Evolutionary conservation across 2,797 vertebrate species (phyloP), one percentile per base, ranked within the genome.

Genomic region (Pogoniulus pusillus): DNA sequence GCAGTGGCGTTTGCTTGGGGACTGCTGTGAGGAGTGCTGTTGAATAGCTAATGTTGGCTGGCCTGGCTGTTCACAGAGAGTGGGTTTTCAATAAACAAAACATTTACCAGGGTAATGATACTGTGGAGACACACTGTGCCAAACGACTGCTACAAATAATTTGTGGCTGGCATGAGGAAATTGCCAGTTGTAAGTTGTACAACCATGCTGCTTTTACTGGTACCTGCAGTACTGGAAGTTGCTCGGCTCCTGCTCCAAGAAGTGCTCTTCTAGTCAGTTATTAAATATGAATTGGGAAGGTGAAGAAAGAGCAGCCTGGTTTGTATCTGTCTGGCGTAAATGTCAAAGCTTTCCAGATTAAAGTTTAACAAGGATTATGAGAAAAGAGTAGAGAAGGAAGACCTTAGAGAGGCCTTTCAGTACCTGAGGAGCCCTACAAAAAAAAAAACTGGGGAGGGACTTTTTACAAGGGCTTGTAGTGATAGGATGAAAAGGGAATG

Each of bases 81-180:
- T 29, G 75, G 73, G 23, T 89, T 89, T 93, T 85, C 86, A 84
- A 85, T 51, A 93, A 88, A 82, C 84, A 93, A 77, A 87, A 37
- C 62, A 39, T 60, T 93, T 82, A 47, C 76, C 37, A 20, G 23
- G 55, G 18, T 59, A 69, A 78, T 43, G 82, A 91, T 30, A 62
- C 59, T 77, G 71, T 76, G 74, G 77, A 63, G 37, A 59, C 57
- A 65, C 34, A 7, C n/a, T 59, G 82, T 80, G 92, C 89, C 81
- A 78, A 78, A 90, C 20, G 58, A n/a, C 62, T 87, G 26, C 27
- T 88, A 39, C 72, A 89, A 75, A 72, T 39, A 82, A 82, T 57
- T 58, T 37, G 74, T 54, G 54, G 53, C 24, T 86, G 82, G 72
- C 69, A 34, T 41, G 59, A 54, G 85, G 73, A 93, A 85, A 74